A percentile compares a stretch with the other conserved stretches of the same genome.
Evolutionary conservation across 1,140 invertebrate species (phyloP).

Genomic region (Saccostrea cuccullata): DNA sequence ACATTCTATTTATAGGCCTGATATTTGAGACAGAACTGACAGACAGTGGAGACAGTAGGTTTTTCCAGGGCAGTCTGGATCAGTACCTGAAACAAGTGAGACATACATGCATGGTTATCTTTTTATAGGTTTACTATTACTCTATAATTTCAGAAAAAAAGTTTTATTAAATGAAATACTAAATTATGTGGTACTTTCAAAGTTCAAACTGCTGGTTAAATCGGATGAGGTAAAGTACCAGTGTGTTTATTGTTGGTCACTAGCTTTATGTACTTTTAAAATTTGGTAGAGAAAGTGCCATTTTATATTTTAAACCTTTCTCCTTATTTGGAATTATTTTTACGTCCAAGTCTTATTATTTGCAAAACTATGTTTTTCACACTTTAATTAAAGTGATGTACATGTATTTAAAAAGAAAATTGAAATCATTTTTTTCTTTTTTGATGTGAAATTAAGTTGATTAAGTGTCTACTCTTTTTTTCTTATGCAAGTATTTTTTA

Average conservation of each 20-base stretch:
- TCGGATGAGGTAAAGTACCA: constrained; percentile 37
- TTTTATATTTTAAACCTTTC: background rate
- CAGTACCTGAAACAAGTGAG: constrained; percentile 92
- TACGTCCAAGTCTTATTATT: too few species aligned
- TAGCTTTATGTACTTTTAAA: background rate
- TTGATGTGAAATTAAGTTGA: too few species aligned
- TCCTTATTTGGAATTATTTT: constrained; percentile 9
- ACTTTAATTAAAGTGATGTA: too few species aligned
- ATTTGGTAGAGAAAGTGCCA: background rate
- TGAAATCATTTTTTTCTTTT: too few species aligned
- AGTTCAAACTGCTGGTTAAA: constrained; percentile 49
- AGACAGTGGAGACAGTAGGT: constrained; percentile 86
- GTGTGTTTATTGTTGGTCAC: background rate
- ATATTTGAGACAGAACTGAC: constrained; percentile 94
- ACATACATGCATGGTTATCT: too few species aligned
- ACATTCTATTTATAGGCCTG: constrained; percentile 80
- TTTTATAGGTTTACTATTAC: too few species aligned
- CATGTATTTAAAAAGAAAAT: too few species aligned
- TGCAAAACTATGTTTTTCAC: too few species aligned
- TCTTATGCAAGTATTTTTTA: too few species aligned
- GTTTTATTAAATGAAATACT: too few species aligned
- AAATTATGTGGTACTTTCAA: background rate
- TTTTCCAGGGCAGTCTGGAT: constrained; percentile 88
- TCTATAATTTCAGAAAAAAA: too few species aligned
- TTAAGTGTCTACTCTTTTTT: too few species aligned